phyloP scores from a whole-genome alignment of 2,797 vertebrate genomes.

The Enteromius radiatus region DNA sequence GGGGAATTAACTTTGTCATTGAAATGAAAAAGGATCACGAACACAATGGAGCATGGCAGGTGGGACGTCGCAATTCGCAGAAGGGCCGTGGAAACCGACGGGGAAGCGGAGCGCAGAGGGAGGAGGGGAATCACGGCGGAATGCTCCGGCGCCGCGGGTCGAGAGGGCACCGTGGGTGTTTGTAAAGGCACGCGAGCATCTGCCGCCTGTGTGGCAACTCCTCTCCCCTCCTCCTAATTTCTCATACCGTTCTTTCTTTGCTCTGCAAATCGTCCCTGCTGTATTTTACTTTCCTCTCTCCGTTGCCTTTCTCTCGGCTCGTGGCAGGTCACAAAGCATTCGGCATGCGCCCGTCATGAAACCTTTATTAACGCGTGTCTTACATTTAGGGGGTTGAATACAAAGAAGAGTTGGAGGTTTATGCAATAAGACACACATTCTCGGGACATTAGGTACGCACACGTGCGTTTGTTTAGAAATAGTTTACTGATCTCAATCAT shows the following conservation, averaged over 20 bases:
- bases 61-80: conserved; percentile 81
- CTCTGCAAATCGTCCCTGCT: conserved; percentile 73
- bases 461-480: conserved; percentile 42
- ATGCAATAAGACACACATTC: neutral
- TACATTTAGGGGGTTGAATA: conserved; percentile 37
- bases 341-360: conserved; percentile 33
- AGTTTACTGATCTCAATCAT: conserved; percentile 8
- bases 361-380: conserved; percentile 64
- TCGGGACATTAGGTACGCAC: conserved; percentile 11
- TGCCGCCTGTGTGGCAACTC: conserved; percentile 76
- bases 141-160: conserved; percentile 80
- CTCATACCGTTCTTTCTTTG: conserved; percentile 88
- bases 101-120: conserved; percentile 64
- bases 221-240: conserved; percentile 72
- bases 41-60: conserved; percentile 92
- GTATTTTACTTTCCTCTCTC: conserved; percentile 1
- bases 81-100: conserved; percentile 81
- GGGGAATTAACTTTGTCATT: conserved; percentile 87
- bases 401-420: conserved; percentile 4
- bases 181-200: conserved; percentile 98
- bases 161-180: conserved; percentile 72
- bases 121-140: conserved; percentile 56
- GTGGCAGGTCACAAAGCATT: conserved; percentile 24
- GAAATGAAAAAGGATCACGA: conserved; percentile 78
- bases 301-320: conserved; percentile 24